These are phyloP conservation scores for Pomatorhinus ruficollis DNA, from an alignment of 2,113 vertebrate genomes.

Conservation along the genomic window DNA sequence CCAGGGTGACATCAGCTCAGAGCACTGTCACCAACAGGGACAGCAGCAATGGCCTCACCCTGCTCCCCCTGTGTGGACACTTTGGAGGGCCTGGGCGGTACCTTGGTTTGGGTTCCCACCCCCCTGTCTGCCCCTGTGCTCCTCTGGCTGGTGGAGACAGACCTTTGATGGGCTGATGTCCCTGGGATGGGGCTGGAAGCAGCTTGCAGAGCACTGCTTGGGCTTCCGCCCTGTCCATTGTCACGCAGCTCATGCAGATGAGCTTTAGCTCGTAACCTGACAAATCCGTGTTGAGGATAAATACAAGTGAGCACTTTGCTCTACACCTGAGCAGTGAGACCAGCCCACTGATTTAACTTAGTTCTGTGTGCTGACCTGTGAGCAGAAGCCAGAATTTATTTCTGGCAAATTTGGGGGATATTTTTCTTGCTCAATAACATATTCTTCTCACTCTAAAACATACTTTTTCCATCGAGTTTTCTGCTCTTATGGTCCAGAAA, in stretches of 20 bases:
- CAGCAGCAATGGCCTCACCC: background rate
- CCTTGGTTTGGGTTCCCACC: background rate
- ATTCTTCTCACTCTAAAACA: background rate
- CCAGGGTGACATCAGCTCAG: background rate
- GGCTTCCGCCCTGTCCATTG: background rate
- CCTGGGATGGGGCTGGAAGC: background rate
- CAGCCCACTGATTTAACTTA: background rate
- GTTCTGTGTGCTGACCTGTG: background rate
- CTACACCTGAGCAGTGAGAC: background rate
- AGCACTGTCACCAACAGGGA: background rate
- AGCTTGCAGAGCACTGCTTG: background rate
- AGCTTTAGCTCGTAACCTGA: background rate
- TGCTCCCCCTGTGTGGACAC: background rate
- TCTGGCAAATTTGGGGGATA: background rate
- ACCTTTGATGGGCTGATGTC: background rate
- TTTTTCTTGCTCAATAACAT: background rate
- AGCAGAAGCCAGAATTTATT: background rate
- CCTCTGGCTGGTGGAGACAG: background rate
- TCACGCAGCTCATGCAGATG: background rate
- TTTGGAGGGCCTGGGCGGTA: background rate
- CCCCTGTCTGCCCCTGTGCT: background rate
- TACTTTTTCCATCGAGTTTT: background rate
- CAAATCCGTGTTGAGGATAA: accelerated
- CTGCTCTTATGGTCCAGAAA: background rate
- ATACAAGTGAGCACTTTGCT: background rate